Evolutionary conservation across 2,113 vertebrate species (phyloP), one percentile per base, ranked within the genome.

Genomic region (Scortum barcoo): DNA sequence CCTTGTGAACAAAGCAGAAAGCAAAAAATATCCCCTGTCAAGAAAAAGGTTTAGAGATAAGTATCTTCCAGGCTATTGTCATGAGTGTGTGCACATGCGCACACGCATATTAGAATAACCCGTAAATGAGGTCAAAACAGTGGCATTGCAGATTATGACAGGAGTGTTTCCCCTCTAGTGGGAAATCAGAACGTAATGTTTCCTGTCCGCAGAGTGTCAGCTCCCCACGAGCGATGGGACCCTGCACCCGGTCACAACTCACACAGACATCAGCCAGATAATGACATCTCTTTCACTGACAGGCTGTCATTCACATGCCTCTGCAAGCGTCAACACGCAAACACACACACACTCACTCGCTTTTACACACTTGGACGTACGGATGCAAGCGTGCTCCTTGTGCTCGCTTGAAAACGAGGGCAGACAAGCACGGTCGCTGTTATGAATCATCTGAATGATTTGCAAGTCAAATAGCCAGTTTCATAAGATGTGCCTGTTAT

Each of bases 391-490:
- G 5, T 42, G 73, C 46, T 44, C 74, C 74, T 51, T 28, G 61
- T 80, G 73, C 58, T 26, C 20, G 38, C 73, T 61, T 2, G 28
- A 84, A 89, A 91, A 85, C 2, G 40, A 77, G 85, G 81, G 74
- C 87, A 91, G 76, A 76, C 58, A 30, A 75, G 78, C 80, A 76
- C 30, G 36, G 73, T 57, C 30, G 28, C 80, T 12, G 57, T 81
- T 90, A 85, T 92, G 90, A 93, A 89, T 93, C 90, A 92, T 90
- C 68, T 33, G 30, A 71, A 26, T 46, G 76, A 94, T 94, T 93
- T 94, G 91, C 90, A 93, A 94, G 89, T 94, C 91, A 92, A 94
- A 93, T 89, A 83, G 78, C 33, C 67, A 33, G 78, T 91, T 93
- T 92, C 84, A 83, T 91, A 86, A 90, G 86, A 91, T 38, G 80